Percentiles rank a stretch among this genome's conserved stretches.
These are phyloP conservation scores for Neoascia interrupta DNA, from an alignment of 2,888 invertebrate species.

Conservation along the genomic window DNA sequence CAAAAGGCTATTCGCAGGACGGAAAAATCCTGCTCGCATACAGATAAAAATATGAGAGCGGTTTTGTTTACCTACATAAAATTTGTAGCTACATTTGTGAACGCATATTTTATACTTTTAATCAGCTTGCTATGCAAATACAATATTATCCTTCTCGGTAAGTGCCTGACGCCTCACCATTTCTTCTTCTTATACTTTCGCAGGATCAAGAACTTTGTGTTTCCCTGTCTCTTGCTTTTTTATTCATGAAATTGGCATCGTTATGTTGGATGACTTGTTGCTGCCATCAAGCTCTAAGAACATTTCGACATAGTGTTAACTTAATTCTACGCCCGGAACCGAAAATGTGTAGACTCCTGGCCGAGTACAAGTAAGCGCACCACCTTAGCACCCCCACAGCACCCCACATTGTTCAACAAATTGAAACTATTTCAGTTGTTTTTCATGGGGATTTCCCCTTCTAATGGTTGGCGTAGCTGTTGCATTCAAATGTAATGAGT, in stretches of 20 bases:
- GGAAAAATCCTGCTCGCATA: no score
- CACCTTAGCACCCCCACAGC: no score
- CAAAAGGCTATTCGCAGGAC: no score
- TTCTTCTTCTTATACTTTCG: neutral
- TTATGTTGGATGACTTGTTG: slow-evolving; percentile 62
- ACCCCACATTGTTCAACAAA: neutral
- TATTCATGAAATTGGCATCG: slow-evolving; percentile 60
- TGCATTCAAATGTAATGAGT: slow-evolving; percentile 81
- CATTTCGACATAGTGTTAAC: slow-evolving; percentile 59
- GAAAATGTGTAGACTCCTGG: slow-evolving; percentile 53
- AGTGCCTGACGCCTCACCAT: neutral
- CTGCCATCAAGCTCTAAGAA: slow-evolving; percentile 58
- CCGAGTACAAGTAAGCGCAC: slow-evolving; percentile 51
- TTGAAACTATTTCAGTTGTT: slow-evolving; percentile 75
- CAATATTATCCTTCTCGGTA: no score
- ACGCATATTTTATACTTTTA: no score
- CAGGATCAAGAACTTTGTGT: slow-evolving; percentile 54
- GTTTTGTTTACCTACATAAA: no score
- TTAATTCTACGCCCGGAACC: slow-evolving; percentile 57
- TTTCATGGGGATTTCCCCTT: slow-evolving; percentile 79
- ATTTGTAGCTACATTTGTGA: no score
- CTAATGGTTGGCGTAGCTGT: slow-evolving; percentile 81
- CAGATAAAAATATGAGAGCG: no score
- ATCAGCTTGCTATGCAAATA: no score
- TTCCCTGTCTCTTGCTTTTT: slow-evolving; percentile 50